Evolutionary conservation across 2,113 vertebrate genomes (phyloP), one percentile per base, ranked within the genome.

Genomic region (Crotalus horridus): DNA sequence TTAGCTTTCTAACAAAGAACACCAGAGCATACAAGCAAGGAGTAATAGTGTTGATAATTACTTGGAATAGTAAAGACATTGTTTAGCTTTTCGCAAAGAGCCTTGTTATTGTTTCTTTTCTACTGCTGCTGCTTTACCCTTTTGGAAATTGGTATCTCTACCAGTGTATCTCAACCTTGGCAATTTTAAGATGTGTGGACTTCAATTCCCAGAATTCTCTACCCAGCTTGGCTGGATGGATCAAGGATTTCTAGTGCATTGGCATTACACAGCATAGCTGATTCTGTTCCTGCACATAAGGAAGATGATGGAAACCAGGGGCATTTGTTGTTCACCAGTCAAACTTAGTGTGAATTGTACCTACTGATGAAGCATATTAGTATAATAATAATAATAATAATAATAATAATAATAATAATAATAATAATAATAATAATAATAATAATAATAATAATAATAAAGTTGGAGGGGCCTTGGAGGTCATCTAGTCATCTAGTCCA

Each of bases 1-100:
- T 90, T 94, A 93, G 13, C 29, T 92, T 93, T 88, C 46, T 6
- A 94, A 93, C 20, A 92, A 94, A 94, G 90, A 17, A 88, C 92
- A 10, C 9, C 11, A 81, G 94, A 95, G 1, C 17, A 12, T 29
- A 94, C 54, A 93, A 64, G 21, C 90, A 88, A 89, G 51, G 39
- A 20, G 55, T 13, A 59, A 74, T 87, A 89, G 59, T 92, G 59
- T n/a, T 9, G 0, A 74, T 46, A 55, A 94, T 93, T 94, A 33
- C 0, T 6, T 0, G 0, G 12, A 92, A 1, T 11, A 12, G 91
- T 56, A 53, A 85, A 94, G 23, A 33, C 1, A 87, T 69, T n/a
- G 17, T 69, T 59, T 15, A 43, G 55, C 15, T 33, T 58, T 92
- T 93, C 23, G 39, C 58, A 48, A 24, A 6, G 46, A 55, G 6